Evolutionary conservation across 1,140 invertebrate genomes (phyloP).

Genomic region (Pseudachorutes palmiensis): DNA sequence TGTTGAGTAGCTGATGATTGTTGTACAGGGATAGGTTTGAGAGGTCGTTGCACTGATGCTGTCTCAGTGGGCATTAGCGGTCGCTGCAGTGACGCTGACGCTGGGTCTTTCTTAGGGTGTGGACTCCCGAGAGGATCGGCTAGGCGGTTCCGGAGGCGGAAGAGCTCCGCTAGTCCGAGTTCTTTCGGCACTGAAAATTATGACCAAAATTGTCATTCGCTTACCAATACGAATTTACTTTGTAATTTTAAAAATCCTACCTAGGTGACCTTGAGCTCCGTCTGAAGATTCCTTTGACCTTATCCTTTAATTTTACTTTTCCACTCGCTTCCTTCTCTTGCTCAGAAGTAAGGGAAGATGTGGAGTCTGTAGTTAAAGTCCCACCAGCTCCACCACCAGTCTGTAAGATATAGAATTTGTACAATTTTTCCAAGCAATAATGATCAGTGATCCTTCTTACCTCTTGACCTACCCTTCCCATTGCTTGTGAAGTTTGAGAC

Average conservation of each 20-base stretch:
- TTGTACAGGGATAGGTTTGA: conserved; percentile 23
- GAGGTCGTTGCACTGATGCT: conserved; percentile 22
- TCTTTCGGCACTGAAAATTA: conserved; percentile 26
- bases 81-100: conserved; percentile 24
- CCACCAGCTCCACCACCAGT: neutral
- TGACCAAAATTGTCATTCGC: neutral
- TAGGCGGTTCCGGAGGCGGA: conserved; percentile 20
- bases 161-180: neutral
- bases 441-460: conserved; percentile 25
- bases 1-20: neutral
- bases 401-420: neutral
- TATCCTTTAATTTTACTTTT: conserved; percentile 59
- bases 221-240: neutral
- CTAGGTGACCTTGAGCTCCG: conserved; percentile 45
- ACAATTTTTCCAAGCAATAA: neutral
- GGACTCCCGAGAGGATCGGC: conserved; percentile 29
- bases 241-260: conserved; percentile 15
- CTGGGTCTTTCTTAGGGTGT: conserved; percentile 30
- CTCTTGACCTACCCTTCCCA: conserved; percentile 40
- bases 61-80: conserved; percentile 31
- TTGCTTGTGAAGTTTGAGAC: conserved; percentile 37
- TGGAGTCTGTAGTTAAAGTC: conserved; percentile 50
- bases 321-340: conserved; percentile 50
- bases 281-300: conserved; percentile 72
- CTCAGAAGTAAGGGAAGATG: conserved; percentile 64